Conservation (phyloP, 2,888 invertebrate species). For the Lithophane semibrunnea region DNA sequence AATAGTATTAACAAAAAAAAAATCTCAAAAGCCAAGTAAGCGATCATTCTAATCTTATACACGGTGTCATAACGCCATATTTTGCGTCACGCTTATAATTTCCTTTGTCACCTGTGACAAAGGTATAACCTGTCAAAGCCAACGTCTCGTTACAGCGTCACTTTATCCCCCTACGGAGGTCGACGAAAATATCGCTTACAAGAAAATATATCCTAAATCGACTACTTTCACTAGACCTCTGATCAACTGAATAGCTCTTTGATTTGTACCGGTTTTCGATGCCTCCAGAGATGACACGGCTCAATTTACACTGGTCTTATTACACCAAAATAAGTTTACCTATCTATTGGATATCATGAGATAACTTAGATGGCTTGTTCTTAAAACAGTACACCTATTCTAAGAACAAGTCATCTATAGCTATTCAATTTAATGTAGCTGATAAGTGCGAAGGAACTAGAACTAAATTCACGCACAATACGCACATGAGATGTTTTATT, state of each 20-base stretch:
- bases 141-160: constrained; percentile 79
- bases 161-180: constrained; percentile 75
- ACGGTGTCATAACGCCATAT: constrained; percentile 42
- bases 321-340: constrained; percentile 72
- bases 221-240: constrained; percentile 71
- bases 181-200: constrained; percentile 83
- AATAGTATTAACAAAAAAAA: background rate
- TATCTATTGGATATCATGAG: constrained; percentile 56
- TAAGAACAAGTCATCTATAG: no score
- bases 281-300: constrained; percentile 35
- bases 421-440: constrained; percentile 50
- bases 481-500: no score
- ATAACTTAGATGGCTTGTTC: constrained; percentile 49
- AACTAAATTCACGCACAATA: no score
- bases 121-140: constrained; percentile 85
- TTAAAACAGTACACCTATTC: constrained; percentile 13
- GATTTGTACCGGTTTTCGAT: constrained; percentile 30
- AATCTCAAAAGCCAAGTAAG: background rate
- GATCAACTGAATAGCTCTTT: constrained; percentile 59
- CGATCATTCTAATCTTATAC: constrained; percentile 15
- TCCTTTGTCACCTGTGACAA: constrained; percentile 77
- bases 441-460: background rate
- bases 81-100: constrained; percentile 69
- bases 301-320: constrained; percentile 74
- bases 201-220: constrained; percentile 79